Percentiles rank a stretch among this genome's conserved stretches.
These are phyloP conservation scores for Pangasius larnaudii DNA, from an alignment of 2,797 vertebrate species.

Conservation along the genomic window DNA sequence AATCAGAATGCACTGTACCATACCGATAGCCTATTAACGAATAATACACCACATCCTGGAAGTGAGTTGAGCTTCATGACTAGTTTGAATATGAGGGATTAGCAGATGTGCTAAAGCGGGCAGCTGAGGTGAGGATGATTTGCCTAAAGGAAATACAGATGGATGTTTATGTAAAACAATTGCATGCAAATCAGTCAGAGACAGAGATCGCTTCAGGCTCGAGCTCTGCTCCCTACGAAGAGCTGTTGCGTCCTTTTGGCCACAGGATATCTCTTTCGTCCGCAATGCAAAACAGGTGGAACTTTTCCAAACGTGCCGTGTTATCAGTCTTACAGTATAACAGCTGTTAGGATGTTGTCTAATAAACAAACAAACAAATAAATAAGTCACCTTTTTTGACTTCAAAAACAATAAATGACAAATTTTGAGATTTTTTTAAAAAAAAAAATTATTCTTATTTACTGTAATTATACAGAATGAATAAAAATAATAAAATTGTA, in stretches of 20 bases:
- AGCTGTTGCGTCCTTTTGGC: neutral
- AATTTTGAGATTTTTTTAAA: neutral
- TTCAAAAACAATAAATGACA: neutral
- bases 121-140: slow-evolving; percentile 12
- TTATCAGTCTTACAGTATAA: neutral
- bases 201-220: neutral
- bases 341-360: too few relatives aligned
- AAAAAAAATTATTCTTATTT: neutral
- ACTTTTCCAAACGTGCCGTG: neutral
- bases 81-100: slow-evolving; percentile 10
- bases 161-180: slow-evolving; percentile 9
- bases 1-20: neutral
- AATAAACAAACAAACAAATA: neutral
- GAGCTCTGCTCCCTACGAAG: neutral
- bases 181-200: neutral
- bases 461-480: neutral
- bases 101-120: slow-evolving; percentile 22
- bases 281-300: neutral
- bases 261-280: neutral
- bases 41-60: neutral
- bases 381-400: neutral
- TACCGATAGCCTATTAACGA: neutral
- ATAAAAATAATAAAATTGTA: neutral
- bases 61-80: neutral
- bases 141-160: slow-evolving; percentile 32